Conservation (phyloP, 2,888 invertebrate species). For the Heliconius charithonia region DNA sequence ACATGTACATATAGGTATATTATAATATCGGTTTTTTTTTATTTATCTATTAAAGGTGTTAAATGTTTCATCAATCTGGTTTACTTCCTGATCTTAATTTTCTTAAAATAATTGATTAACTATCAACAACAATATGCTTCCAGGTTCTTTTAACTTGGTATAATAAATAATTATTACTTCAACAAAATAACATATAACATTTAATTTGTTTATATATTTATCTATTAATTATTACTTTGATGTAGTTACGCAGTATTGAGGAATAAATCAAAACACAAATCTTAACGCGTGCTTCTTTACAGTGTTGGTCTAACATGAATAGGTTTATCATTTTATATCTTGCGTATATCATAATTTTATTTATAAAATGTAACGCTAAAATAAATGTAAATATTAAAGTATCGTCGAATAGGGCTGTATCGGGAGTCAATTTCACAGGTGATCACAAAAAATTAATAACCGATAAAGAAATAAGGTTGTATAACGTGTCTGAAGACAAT, state of each 20-base stretch:
- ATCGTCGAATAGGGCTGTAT: conserved; percentile 51
- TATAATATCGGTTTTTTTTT: background rate
- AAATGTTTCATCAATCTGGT: background rate
- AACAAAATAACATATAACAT: conserved; percentile 10
- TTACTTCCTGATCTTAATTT: background rate
- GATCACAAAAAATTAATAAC: conserved; percentile 60
- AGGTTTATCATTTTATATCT: conserved; percentile 1
- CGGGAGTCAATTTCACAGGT: conserved; percentile 54
- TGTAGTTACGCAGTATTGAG: background rate
- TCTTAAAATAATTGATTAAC: too few species aligned
- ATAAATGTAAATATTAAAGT: conserved; percentile 59
- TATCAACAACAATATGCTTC: too few species aligned
- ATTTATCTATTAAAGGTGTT: background rate
- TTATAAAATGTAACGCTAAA: conserved; percentile 50
- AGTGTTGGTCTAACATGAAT: conserved; percentile 18
- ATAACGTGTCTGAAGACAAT: conserved; percentile 63
- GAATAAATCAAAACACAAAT: conserved; percentile 8
- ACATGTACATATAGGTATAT: too few species aligned
- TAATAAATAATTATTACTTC: background rate
- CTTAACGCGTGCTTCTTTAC: background rate
- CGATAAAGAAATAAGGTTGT: conserved; percentile 59
- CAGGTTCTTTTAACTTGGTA: background rate
- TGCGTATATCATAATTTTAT: background rate
- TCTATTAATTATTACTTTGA: background rate
- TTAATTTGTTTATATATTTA: conserved; percentile 1